Base-by-base conservation (phyloP, 2,113 vertebrate genomes). In the Scytalopus superciliaris region DNA sequence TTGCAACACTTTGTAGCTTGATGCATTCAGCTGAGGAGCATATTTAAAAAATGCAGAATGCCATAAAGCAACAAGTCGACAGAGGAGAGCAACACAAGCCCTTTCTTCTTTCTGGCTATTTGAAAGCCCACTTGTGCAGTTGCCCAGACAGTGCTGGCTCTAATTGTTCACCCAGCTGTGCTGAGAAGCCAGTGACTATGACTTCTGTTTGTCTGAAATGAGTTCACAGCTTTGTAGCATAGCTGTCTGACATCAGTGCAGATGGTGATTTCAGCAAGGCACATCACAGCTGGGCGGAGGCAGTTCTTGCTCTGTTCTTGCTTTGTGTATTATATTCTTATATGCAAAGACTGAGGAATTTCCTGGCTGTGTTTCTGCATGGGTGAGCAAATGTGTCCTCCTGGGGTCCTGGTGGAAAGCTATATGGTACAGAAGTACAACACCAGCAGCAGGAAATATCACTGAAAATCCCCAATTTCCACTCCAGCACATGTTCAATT, bases 211-310 rank as follows among this genome's bases (percentile, higher is more conserved):
- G n/a, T 67, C 70, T 81, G 78, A 64, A 90, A 56, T 73, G 87
- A 94, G 68, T 86, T 95, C 79, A 83, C 67, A 76, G 68, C 68
- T 94, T 82, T 90, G 78, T 84, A 85, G 87, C 73, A 35, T 77
- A 63, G 64, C 70, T 89, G 40, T 55, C 74, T 94, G 91, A 86
- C 75, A 56, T 92, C 86, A 73, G 62, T 47, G 77, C 92, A 84
- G 85, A 63, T 92, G 86, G 92, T 42, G 56, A 69, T 81, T 96
- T 94, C 89, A 60, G 68, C 50, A 84, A 83, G 88, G 44, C 23
- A 21, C 66, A 57, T 79, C 59, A 84, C 23, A 75, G 47, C 70
- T 72, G 73, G 42, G 67, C 6, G 2, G 55, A 82, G 33, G 57
- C 69, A 84, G 13, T 88, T 76, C 64, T 76, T 77, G 11, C 39